Base-by-base conservation (phyloP, 1,140 invertebrate species). In the Zaprionus ghesquierei region DNA sequence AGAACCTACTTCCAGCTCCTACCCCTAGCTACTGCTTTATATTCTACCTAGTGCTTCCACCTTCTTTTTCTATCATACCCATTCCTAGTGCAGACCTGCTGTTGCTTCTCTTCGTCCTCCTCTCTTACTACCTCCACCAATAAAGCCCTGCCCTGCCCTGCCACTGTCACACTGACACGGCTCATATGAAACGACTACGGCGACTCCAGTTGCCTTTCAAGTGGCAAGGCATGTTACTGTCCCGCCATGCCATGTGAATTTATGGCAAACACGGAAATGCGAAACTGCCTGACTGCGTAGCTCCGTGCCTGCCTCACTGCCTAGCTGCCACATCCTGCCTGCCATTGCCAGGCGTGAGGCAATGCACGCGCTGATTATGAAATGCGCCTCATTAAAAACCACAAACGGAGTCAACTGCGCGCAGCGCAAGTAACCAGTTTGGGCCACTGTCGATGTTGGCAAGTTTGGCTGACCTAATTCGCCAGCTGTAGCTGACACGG, bases 341-440 rank as follows among this genome's bases (percentile, higher is more conserved):
- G 79, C 63, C 66, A 62, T 29, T 60, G 58, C 12, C 35, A 49
- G 10, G 33, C 20, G 18, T 6, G 44, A 55, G 68, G 75, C 75
- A 69, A 61, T 75, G 54, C 74, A 80, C 59, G 77, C 81, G 77
- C 69, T 85, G 81, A 85, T 85, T 85, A 85, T 85, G 81, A 85
- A 80, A 85, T 85, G 79, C 79, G 82, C 68, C 82, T 86, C 82
- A 86, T 86, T 86, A 86, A 86, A 86, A 86, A 79, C 62, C 46
- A 59, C 59, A 78, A 54, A 38, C 55, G 70, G 53, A 54, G 15
- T 49, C 50, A 15, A 54, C 22, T 44, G 15, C 25, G 15, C 25
- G 13, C 23, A n/a, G 33, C 33, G 25, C 38, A 54, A 53, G 56
- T 59, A 8, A 53, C 38, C 69, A 50, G 23, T 41, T 38, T 69